Base-by-base conservation (phyloP, 2,888 invertebrate genomes). In the Eulithis prunata region DNA sequence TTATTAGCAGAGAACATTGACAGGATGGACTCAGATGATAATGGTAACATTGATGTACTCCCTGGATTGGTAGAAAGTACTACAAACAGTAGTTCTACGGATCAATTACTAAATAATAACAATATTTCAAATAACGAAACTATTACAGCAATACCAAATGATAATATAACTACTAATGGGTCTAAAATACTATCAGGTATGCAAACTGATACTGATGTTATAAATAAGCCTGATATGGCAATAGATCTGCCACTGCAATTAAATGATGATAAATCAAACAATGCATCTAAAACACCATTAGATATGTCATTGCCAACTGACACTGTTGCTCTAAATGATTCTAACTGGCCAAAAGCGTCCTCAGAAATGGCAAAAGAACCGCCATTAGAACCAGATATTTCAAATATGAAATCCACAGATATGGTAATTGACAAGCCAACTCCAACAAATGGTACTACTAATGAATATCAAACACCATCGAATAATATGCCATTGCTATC, bases 1-100 rank as follows among this genome's bases (percentile, higher is more conserved):
- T 12, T 43, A 8, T 7, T n/a, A 38, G 32, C 21, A 59, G 38
- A 60, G 61, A 41, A 12, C 21, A 51, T 12, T 64, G 53, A 54
- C 66, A 58, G 45, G 32, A 59, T 56, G 2, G 52, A 61, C 55
- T 10, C 21, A 49, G 8, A 0, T 21, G 8, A 21, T 4, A 5
- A 2, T 45, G n/a, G 12, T 3, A 45, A 12, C 4, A n/a, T n/a
- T n/a, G n/a, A 45, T 6, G 12, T 45, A 5, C 4, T n/a, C 5
- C 45, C 4, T 21, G 14, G 7, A 49, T 32, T 32, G 32, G 6
- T 14, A 14, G 47, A 6, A 49, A 21, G 4, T 8, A 49, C 21
- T 49, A 10, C 14, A 14, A 51, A 51, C 51, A 11, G 28, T 51
- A 21, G 10, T 7, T 49, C 21, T 14, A 11, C 10, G 5, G 45